phyloP scores from a whole-genome alignment of 2,888 invertebrate species.

The Standfussiana lucernea region DNA sequence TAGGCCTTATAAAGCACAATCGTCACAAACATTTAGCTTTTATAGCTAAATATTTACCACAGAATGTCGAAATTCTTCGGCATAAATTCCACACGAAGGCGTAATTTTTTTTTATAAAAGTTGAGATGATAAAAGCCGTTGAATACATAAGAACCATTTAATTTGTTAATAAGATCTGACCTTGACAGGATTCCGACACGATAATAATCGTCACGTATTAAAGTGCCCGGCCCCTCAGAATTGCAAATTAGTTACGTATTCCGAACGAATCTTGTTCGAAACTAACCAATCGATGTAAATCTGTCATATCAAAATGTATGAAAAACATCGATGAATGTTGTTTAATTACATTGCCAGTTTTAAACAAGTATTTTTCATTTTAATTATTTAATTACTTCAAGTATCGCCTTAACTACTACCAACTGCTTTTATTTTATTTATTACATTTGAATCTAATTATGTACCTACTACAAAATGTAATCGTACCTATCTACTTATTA shows the following conservation, averaged over 20 bases:
- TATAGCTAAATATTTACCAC: too few relatives aligned
- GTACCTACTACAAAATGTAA: too few relatives aligned
- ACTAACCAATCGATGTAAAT: conserved; percentile 20
- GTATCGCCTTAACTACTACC: too few relatives aligned
- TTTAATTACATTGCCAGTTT: conserved; percentile 5
- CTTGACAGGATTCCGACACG: conserved; percentile 67
- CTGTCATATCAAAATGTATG: conserved; percentile 3
- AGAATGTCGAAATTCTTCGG: not conserved
- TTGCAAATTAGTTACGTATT: conserved; percentile 66
- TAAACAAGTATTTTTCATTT: too few relatives aligned
- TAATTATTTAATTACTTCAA: too few relatives aligned
- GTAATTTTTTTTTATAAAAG: conserved; percentile 12
- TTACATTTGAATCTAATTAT: too few relatives aligned
- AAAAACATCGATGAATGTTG: conserved; percentile 5
- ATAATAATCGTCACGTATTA: conserved; percentile 60
- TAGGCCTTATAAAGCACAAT: not conserved
- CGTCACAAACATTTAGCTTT: not conserved
- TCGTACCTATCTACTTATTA: too few relatives aligned
- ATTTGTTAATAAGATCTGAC: conserved; percentile 57
- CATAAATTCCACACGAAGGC: not conserved
- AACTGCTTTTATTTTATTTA: too few relatives aligned
- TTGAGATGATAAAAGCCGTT: conserved; percentile 46
- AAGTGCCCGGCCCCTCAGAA: conserved; percentile 64
- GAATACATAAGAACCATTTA: conserved; percentile 36
- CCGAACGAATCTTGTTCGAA: conserved; percentile 41